Percentiles rank a stretch among this genome's conserved stretches.
These are phyloP conservation scores for Stegana nigrithorax DNA, from an alignment of 2,888 invertebrate species.

Conservation along the genomic window DNA sequence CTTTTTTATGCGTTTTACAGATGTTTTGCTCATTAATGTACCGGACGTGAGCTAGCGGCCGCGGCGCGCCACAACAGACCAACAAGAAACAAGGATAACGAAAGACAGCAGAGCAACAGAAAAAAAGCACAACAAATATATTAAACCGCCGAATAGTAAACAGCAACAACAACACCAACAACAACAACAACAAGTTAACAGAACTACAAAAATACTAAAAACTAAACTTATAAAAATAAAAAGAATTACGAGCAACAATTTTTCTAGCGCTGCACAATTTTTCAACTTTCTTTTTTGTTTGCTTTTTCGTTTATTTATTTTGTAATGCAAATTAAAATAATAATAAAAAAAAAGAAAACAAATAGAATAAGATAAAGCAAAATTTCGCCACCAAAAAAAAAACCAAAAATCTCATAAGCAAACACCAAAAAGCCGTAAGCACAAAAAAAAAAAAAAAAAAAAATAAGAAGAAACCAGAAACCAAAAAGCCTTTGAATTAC, in stretches of 20 bases:
- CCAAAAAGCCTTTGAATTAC: no score
- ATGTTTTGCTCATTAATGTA: conserved; percentile 1
- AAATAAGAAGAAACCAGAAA: conserved; percentile 15
- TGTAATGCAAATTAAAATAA: not conserved
- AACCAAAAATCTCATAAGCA: conserved; percentile 16
- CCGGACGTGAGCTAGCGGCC: not conserved
- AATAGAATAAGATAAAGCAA: not conserved
- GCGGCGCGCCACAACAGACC: not conserved
- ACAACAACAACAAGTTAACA: conserved; percentile 20
- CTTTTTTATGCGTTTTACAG: conserved; percentile 1
- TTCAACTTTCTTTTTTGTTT: not conserved
- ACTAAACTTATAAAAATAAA: not conserved
- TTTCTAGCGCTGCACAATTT: no score
- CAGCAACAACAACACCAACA: conserved; percentile 22
- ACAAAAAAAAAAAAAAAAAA: conserved; percentile 28
- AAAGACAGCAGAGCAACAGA: not conserved
- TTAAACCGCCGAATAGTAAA: conserved; percentile 24
- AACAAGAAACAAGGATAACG: not conserved
- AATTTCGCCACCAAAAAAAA: no score
- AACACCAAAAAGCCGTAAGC: conserved; percentile 16
- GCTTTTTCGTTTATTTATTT: not conserved
- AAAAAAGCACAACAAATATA: conserved; percentile 16
- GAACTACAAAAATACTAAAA: conserved; percentile 10
- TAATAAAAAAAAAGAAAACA: not conserved
- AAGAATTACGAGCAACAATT: not conserved